phyloP scores from a whole-genome alignment of 2,888 invertebrate genomes.

The Rapana venosa region DNA sequence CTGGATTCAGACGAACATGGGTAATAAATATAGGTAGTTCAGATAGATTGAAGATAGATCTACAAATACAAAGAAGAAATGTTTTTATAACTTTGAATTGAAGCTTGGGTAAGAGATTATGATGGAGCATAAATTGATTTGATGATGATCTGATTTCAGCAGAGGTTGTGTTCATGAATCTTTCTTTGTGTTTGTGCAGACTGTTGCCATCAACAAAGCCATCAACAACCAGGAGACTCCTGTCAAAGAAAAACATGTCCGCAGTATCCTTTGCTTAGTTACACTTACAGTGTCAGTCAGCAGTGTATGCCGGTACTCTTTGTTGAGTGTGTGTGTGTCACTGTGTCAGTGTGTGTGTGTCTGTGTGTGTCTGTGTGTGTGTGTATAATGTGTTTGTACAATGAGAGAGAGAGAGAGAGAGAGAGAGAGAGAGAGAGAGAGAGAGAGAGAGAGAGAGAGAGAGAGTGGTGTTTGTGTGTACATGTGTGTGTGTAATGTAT shows the following conservation, averaged over 20 bases:
- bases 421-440: not conserved
- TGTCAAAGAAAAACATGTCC: slow-evolving; percentile 98
- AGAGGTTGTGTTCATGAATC: not conserved
- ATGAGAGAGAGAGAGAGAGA: no score
- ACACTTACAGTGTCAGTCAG: not conserved
- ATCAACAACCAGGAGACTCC: slow-evolving; percentile 94
- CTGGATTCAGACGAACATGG: no score
- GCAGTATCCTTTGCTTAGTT: slow-evolving; percentile 81
- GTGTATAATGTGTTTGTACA: not conserved
- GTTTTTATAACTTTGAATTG: no score
- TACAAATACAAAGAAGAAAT: no score
- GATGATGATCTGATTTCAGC: not conserved
- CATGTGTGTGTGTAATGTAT: no score
- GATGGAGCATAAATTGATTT: no score
- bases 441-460: slow-evolving; percentile 1
- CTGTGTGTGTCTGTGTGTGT: slow-evolving; percentile 14
- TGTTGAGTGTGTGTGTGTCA: slow-evolving; percentile 14
- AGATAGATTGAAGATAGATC: no score
- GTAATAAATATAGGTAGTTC: no score
- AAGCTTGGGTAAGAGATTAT: no score
- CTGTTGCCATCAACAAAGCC: slow-evolving; percentile 88
- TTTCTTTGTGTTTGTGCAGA: slow-evolving; percentile 60
- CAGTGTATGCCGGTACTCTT: not conserved
- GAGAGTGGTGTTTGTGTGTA: not conserved
- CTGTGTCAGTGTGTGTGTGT: slow-evolving; percentile 13